phyloP scores from a whole-genome alignment of 2,888 invertebrate genomes.

The Artemia sinica region DNA sequence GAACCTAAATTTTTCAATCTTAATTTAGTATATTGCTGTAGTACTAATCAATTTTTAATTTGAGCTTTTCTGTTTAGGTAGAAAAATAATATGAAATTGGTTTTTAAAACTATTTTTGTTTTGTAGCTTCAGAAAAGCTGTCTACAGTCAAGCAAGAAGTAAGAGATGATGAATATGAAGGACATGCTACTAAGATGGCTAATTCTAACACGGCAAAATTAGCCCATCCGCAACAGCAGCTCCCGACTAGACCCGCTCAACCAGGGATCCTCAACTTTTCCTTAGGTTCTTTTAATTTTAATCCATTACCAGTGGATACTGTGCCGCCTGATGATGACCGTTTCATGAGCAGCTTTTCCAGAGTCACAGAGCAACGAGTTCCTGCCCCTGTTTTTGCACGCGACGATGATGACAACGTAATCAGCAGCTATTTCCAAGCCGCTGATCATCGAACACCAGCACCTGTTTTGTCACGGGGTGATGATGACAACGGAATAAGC shows the following conservation, averaged over 20 bases:
- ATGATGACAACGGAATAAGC: too few relatives aligned
- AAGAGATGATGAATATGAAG: constrained; percentile 67
- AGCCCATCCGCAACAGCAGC: constrained; percentile 33
- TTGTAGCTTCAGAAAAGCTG: not conserved
- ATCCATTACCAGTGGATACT: too few relatives aligned
- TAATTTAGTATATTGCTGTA: too few relatives aligned
- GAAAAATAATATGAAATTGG: too few relatives aligned
- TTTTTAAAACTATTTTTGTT: not conserved
- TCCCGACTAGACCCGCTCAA: not conserved
- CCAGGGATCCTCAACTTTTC: too few relatives aligned
- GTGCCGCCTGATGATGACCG: too few relatives aligned
- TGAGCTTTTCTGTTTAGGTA: too few relatives aligned
- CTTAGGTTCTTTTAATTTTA: too few relatives aligned
- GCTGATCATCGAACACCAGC: constrained; percentile 34
- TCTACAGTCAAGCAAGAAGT: constrained; percentile 49
- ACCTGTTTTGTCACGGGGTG: constrained; percentile 17
- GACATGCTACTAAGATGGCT: constrained; percentile 68
- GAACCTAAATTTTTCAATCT: too few relatives aligned
- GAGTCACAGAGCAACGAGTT: not conserved
- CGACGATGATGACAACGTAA: constrained; percentile 32
- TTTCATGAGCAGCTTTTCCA: too few relatives aligned
- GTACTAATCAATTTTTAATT: too few relatives aligned
- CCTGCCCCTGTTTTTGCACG: not conserved
- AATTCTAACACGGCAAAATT: constrained; percentile 56
- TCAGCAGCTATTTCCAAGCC: constrained; percentile 40